These are phyloP conservation scores for Rhadina sibilatrix DNA, from an alignment of 2,113 vertebrate genomes.

Conservation along the genomic window DNA sequence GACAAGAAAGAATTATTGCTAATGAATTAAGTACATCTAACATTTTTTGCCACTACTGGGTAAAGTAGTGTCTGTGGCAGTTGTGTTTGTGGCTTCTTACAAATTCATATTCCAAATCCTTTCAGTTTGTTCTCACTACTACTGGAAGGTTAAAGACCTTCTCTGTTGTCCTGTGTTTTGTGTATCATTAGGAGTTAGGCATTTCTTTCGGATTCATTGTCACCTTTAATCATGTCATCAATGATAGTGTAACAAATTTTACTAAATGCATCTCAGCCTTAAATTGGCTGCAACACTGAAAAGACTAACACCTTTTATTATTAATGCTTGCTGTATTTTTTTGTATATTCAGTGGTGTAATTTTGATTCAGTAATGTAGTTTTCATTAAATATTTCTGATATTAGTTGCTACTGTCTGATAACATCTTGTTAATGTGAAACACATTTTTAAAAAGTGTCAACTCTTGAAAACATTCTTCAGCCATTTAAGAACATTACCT, in stretches of 20 bases:
- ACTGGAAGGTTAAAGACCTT: neutral
- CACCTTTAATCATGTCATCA: neutral
- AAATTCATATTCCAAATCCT: neutral
- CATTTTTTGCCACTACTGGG: neutral
- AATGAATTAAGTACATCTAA: neutral
- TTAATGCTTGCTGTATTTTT: neutral
- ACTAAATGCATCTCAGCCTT: neutral
- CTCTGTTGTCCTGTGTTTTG: neutral
- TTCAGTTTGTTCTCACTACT: neutral
- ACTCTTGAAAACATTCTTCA: neutral
- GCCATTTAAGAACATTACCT: slow-evolving; percentile 72
- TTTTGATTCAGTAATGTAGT: neutral
- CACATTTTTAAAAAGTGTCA: neutral
- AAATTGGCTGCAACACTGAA: neutral
- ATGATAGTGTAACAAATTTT: neutral
- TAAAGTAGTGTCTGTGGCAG: neutral
- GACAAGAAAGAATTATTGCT: neutral
- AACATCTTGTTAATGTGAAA: neutral
- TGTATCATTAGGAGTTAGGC: neutral
- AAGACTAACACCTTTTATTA: neutral
- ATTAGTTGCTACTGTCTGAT: neutral
- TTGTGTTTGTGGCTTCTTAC: neutral
- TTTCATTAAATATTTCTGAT: neutral
- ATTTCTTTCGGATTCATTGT: neutral
- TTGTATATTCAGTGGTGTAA: neutral